These are phyloP conservation scores for Hydraecia micacea DNA, from an alignment of 2,888 invertebrate species.

Conservation along the genomic window DNA sequence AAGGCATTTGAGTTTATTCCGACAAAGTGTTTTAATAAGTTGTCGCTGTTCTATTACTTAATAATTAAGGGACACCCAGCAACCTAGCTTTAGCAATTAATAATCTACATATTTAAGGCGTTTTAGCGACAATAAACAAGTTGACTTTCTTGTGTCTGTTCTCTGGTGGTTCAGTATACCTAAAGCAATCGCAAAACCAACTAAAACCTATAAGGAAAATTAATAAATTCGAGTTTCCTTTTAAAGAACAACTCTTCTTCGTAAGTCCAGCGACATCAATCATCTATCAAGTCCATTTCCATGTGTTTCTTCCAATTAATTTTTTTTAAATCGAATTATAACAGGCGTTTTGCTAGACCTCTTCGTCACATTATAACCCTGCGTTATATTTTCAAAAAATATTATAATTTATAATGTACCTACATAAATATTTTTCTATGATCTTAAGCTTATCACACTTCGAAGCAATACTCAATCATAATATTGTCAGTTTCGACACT, in stretches of 20 bases:
- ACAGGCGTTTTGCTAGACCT: no score
- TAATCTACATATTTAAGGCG: neutral
- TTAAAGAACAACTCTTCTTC: neutral
- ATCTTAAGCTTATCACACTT: no score
- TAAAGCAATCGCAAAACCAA: neutral
- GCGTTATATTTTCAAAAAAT: no score
- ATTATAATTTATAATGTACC: no score
- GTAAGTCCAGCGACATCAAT: no score
- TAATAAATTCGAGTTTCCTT: neutral
- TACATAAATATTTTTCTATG: no score
- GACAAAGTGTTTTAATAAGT: conserved; percentile 2
- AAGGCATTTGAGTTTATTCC: neutral
- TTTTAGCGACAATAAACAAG: conserved; percentile 4
- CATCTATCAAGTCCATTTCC: no score
- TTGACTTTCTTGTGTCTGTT: neutral
- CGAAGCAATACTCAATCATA: no score
- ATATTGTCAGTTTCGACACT: no score
- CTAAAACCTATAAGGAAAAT: neutral
- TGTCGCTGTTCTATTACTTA: neutral
- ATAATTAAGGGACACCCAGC: neutral
- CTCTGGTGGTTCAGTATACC: neutral
- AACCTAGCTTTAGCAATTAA: neutral
- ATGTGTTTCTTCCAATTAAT: no score
- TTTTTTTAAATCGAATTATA: no score
- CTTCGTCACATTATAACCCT: no score